A percentile compares a stretch with the other conserved stretches of the same genome.
These are phyloP conservation scores for Xenotilapia flavipinnis DNA, from an alignment of 2,113 vertebrate species.

Conservation along the genomic window DNA sequence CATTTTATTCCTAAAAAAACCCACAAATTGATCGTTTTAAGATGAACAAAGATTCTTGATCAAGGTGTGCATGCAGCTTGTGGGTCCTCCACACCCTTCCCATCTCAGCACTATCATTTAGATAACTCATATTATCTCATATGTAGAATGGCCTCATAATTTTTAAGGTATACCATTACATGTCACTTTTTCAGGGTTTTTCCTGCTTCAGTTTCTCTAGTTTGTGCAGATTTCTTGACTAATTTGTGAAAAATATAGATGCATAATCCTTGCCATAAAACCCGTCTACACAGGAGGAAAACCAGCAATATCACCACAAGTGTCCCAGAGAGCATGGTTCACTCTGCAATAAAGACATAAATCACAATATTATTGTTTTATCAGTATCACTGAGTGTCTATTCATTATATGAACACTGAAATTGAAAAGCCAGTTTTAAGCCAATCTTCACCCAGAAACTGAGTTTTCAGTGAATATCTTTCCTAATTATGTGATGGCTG, in stretches of 20 bases:
- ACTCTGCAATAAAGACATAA: background rate
- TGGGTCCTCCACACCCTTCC: background rate
- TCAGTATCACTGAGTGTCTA: background rate
- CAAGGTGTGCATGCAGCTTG: background rate
- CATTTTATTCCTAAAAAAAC: accelerated
- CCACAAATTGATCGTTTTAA: background rate
- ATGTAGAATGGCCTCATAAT: background rate
- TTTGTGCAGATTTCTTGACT: background rate
- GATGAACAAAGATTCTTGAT: background rate
- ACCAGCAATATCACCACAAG: conserved; percentile 38
- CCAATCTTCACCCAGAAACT: background rate
- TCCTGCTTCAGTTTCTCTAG: background rate
- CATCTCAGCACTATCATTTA: background rate
- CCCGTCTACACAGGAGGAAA: conserved; percentile 17
- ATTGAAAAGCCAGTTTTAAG: background rate
- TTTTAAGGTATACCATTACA: background rate
- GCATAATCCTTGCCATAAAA: conserved; percentile 36
- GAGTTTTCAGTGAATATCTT: background rate
- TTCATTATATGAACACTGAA: background rate
- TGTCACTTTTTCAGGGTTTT: background rate
- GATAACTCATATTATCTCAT: background rate
- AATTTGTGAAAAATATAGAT: conserved; percentile 23
- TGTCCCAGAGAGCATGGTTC: conserved; percentile 35
- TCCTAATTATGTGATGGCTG: background rate
- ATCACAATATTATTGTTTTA: background rate